Evolutionary conservation across 2,113 vertebrate genomes (phyloP), one percentile per base, ranked within the genome.

Genomic region (Peromyscus polionotus): DNA sequence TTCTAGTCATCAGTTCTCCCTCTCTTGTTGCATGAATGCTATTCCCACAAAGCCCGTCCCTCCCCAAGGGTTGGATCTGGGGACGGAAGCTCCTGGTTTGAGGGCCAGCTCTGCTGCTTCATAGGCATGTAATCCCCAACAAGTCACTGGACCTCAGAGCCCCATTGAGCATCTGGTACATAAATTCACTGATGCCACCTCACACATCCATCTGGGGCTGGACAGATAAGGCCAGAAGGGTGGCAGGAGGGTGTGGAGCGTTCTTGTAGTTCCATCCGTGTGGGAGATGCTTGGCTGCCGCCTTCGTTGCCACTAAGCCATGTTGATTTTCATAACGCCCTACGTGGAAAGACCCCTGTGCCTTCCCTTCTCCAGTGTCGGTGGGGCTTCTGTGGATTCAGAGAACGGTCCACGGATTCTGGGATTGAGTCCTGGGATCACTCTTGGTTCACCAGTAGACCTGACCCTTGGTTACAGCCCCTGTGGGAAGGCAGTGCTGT

Each of bases 401-500:
- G 39, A 67, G 36, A 16, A 59, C 13, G 26, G 42, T 67, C 45
- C 65, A 1, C 5, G 57, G 8, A 26, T 76, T 90, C 33, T 90
- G 8, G 24, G 33, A 26, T 28, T 57, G 7, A 39, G 5, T 79
- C 17, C 0, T 2, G 73, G 36, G 33, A 1, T 36, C 2, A 13
- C 0, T 10, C 54, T 10, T 63, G 80, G 54, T 22, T 73, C 10
- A 0, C 42, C 68, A 51, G 59, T 45, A 22, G 48, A 19, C 42
- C 8, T 7, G 42, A 20, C 1, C 24, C 51, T 61, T 61, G 0
- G 0, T 36, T 70, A 20, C 65, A 87, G 0, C 54, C 45, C 33
- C 2, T 22, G 28, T 17, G 31, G 7, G 67, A 12, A 13, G 3
- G 36, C 0, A 2, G 33, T 22, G 17, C 36, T 13, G 20, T n/a